Base-by-base conservation (phyloP, 2,888 invertebrate genomes). In the Campaea margaritaria region DNA sequence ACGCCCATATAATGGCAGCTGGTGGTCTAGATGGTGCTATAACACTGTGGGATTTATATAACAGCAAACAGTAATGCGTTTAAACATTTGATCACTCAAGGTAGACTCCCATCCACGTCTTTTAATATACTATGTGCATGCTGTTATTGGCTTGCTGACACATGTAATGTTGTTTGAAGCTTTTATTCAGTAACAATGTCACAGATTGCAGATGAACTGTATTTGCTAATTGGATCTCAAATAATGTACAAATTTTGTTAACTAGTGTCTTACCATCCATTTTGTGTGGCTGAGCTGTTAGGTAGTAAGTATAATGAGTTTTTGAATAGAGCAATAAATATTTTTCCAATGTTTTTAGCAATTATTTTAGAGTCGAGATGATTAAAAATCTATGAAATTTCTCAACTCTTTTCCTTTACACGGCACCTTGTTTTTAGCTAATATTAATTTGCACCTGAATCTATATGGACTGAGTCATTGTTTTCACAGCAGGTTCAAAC, bases 1-100 rank as follows among this genome's bases (percentile, higher is more conserved):
- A 94, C 51, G 94, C 95, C n/a, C 94, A 95, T 58, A 93, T 96
- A n/a, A 95, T 96, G 95, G 96, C 96, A 12, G 95, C 95, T 0
- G 94, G 94, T 44, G 95, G 96, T 21, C 93, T 95, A 63, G 96
- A 97, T 84, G 95, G 96, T 67, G 94, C 94, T 75, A 95, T 97
- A 69, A 95, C 96, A 5, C 92, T 97, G 56, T 97, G 96, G 96
- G 95, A 96, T 89, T 93, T 97, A 73, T 97, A 96, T 80, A 96
- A 96, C 65, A 79, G 73, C 64, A 90, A 88, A 68, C 79, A 85
- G 68, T 90, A 75, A 79, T 71, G 69, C 74, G 73, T 78, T 76
- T 68, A 68, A 58, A 28, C 53, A 67, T 66, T 21, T 39, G 52
- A 31, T 47, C 46, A 50, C 39, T 44, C 36, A 43, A 62, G 68